A percentile compares a stretch with the other conserved stretches of the same genome.
phyloP scores from a whole-genome alignment of 1,140 invertebrate species.

The Drosophila novamexicana region DNA sequence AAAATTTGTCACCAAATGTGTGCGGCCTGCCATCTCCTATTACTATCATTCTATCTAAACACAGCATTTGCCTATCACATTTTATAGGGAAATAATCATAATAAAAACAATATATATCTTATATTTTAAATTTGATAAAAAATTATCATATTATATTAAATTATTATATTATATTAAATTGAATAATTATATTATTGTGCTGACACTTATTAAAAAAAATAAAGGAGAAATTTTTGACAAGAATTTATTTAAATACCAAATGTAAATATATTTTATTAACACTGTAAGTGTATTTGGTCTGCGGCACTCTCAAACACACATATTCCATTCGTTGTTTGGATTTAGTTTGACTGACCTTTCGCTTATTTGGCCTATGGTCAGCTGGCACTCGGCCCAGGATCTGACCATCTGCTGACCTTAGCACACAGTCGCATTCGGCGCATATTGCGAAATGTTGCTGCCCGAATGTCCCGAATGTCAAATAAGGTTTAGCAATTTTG shows the following conservation, averaged over 20 bases:
- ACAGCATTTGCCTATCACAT: too few relatives aligned
- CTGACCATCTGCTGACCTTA: constrained; percentile 43
- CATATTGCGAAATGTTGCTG: constrained; percentile 40
- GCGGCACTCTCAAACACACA: background rate
- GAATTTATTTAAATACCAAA: too few relatives aligned
- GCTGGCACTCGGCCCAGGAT: constrained; percentile 2
- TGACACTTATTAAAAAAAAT: too few relatives aligned
- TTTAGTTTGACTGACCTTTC: constrained; percentile 12
- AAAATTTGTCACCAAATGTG: background rate
- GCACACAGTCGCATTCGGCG: constrained; percentile 12
- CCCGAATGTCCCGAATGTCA: constrained; percentile 31
- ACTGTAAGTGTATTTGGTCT: background rate
- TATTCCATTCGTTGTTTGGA: background rate
- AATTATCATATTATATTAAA: too few relatives aligned
- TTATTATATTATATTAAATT: too few relatives aligned
- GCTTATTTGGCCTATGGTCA: constrained; percentile 41
- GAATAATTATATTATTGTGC: too few relatives aligned
- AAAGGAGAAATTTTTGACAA: too few relatives aligned
- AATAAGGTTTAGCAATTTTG: constrained; percentile 21
- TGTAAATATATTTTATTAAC: background rate
- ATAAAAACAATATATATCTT: too few relatives aligned
- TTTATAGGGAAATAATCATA: too few relatives aligned
- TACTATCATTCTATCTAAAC: too few relatives aligned
- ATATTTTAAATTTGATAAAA: too few relatives aligned
- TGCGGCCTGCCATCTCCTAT: background rate